Conservation (phyloP, 2,797 vertebrate species). For the Phoxinus dragarum region DNA sequence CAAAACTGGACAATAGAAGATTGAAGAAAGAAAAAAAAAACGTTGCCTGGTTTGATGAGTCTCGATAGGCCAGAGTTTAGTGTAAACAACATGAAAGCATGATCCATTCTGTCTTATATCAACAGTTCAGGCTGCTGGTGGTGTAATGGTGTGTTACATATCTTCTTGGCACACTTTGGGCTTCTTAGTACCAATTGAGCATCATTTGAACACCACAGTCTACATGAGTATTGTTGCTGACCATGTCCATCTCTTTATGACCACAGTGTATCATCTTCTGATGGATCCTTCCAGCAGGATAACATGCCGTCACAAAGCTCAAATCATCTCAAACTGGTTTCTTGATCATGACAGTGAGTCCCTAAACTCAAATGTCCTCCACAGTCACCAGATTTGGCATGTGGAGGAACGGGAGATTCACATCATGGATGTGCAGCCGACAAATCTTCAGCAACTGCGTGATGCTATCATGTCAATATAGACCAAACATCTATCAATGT, state of each 20-base stretch:
- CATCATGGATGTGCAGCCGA: slow-evolving; percentile 68
- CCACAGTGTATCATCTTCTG: slow-evolving; percentile 29
- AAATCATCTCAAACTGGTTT: not conserved
- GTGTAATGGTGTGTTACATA: too few relatives aligned
- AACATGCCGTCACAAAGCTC: not conserved
- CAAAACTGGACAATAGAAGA: not conserved
- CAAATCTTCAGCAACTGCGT: slow-evolving; percentile 67
- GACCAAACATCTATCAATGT: not conserved
- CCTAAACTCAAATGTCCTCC: not conserved
- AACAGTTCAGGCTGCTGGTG: too few relatives aligned
- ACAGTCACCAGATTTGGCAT: slow-evolving; percentile 29
- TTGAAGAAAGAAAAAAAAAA: not conserved
- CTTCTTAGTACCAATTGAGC: not conserved
- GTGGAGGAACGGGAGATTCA: slow-evolving; percentile 61
- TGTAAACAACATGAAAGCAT: slow-evolving; percentile 29
- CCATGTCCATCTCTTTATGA: not conserved
- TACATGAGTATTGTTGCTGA: not conserved
- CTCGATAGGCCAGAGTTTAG: slow-evolving; percentile 38
- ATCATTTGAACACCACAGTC: too few relatives aligned
- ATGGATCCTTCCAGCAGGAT: slow-evolving; percentile 51
- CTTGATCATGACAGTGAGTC: not conserved
- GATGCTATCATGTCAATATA: slow-evolving; percentile 48
- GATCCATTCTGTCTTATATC: not conserved
- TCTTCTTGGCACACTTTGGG: too few relatives aligned
- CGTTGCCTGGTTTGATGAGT: not conserved